Evolutionary conservation across 2,797 vertebrate genomes (phyloP).

Genomic region (Mormyrops attenuatus): DNA sequence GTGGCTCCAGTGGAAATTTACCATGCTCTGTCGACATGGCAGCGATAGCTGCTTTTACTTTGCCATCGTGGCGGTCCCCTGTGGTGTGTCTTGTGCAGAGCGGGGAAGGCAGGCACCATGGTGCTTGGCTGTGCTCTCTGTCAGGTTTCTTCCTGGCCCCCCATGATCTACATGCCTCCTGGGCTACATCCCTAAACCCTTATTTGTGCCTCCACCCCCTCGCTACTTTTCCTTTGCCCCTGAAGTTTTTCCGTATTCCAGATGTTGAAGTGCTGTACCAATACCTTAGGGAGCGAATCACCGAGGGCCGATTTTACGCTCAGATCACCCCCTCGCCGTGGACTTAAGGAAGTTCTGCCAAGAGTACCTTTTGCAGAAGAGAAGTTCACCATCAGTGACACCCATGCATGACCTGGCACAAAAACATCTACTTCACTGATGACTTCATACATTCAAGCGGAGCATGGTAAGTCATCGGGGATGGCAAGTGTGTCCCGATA

Average conservation of each 20-base stretch:
- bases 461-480: neutral
- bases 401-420: neutral
- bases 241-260: neutral
- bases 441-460: neutral
- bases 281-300: neutral
- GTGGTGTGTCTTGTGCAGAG: slow-evolving; percentile 12
- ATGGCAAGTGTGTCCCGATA: neutral
- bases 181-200: neutral
- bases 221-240: neutral
- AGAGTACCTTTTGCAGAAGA: neutral
- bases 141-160: neutral
- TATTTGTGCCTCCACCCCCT: neutral
- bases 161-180: neutral
- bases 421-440: neutral
- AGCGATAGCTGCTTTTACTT: slow-evolving; percentile 2
- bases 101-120: slow-evolving; percentile 9
- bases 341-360: neutral
- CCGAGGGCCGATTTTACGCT: neutral
- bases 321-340: neutral
- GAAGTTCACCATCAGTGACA: neutral
- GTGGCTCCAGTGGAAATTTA: slow-evolving; percentile 22
- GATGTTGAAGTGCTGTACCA: neutral
- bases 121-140: neutral
- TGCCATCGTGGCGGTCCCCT: slow-evolving; percentile 27
- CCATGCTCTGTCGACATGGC: slow-evolving; percentile 30